A percentile compares a stretch with the other conserved stretches of the same genome.
Conservation (phyloP, 2,888 invertebrate species). For the Archips crataeganus region DNA sequence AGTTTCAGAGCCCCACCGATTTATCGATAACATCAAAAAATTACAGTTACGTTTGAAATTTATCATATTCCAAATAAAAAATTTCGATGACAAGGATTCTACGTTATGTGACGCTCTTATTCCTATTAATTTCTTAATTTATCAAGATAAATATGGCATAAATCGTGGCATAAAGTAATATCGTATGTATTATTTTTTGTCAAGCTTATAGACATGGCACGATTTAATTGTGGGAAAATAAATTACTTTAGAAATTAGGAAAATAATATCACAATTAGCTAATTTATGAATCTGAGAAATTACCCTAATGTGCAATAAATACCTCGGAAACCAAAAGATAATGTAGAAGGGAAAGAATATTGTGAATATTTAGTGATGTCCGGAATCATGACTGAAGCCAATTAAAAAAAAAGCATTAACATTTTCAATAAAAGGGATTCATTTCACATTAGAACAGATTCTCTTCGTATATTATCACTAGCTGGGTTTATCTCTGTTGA, state of each 20-base stretch:
- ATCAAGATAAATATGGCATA: constrained; percentile 5
- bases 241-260: constrained; percentile 26
- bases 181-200: constrained; percentile 13
- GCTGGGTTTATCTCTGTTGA: constrained; percentile 41
- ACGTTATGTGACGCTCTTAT: neutral
- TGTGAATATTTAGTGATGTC: neutral
- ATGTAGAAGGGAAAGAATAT: neutral
- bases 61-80: neutral
- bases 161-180: neutral
- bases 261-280: constrained; percentile 36
- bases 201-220: constrained; percentile 55
- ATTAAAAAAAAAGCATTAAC: neutral
- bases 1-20: too few relatives aligned
- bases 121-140: constrained; percentile 5
- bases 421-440: neutral
- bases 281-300: constrained; percentile 36
- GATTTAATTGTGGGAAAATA: constrained; percentile 45
- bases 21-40: neutral
- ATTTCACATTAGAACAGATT: neutral
- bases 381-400: neutral
- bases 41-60: neutral
- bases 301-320: neutral
- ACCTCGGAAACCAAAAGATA: neutral
- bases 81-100: constrained; percentile 20
- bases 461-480: constrained; percentile 54